phyloP scores from a whole-genome alignment of 2,113 vertebrate genomes.

The Sylvietta virens region DNA sequence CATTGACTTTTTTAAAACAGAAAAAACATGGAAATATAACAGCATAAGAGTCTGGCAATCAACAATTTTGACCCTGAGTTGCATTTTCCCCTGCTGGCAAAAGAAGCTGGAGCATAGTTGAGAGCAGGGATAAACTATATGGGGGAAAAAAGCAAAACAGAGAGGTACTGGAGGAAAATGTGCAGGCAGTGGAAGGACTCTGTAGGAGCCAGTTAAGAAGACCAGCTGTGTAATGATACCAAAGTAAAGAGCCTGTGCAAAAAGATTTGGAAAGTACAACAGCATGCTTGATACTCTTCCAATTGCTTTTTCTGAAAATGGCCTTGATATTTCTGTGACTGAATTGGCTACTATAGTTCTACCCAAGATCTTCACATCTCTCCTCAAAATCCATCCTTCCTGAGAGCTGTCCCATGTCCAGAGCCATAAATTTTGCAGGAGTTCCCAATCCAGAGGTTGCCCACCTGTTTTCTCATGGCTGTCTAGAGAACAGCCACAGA shows the following conservation, averaged over 20 bases:
- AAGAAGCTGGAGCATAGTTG: background rate
- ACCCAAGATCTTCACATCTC: background rate
- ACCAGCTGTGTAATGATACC: background rate
- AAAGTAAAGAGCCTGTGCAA: background rate
- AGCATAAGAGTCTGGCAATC: background rate
- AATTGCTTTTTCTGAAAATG: background rate
- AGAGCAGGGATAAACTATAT: background rate
- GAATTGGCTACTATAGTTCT: background rate
- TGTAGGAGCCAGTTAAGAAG: background rate
- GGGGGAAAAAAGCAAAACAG: background rate
- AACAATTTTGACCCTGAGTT: background rate
- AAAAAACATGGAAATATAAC: background rate
- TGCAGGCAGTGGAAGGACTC: background rate
- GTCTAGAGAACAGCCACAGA: background rate
- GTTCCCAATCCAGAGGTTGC: background rate
- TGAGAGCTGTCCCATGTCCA: background rate
- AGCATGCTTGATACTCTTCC: background rate
- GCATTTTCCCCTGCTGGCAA: background rate
- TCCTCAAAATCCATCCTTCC: background rate
- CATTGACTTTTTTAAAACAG: background rate
- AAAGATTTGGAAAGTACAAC: background rate
- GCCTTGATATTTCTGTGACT: background rate
- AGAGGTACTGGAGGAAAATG: background rate
- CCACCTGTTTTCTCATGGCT: background rate
- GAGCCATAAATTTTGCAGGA: background rate